Conservation (phyloP, 2,113 vertebrate species). For the Spea bombifrons region DNA sequence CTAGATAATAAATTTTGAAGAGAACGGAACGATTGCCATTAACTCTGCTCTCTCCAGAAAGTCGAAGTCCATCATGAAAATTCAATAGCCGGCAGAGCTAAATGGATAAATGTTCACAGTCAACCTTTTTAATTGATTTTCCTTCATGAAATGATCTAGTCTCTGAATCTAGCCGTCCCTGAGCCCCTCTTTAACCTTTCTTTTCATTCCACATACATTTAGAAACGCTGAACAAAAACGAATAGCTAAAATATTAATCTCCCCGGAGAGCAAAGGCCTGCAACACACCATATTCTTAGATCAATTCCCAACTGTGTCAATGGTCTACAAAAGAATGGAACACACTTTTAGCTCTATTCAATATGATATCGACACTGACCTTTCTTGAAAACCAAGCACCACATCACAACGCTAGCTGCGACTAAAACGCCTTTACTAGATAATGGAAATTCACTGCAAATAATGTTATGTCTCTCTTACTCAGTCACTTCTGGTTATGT, state of each 20-base stretch:
- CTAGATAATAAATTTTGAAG: slow-evolving; percentile 98
- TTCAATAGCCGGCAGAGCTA: slow-evolving; percentile 96
- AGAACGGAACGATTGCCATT: slow-evolving; percentile 96
- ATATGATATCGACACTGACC: slow-evolving; percentile 73
- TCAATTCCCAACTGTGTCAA: slow-evolving; percentile 79
- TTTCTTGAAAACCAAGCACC: slow-evolving; percentile 75
- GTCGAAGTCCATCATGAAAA: slow-evolving; percentile 98
- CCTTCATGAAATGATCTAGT: slow-evolving; percentile 96
- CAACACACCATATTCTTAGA: slow-evolving; percentile 76
- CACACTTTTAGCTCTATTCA: slow-evolving; percentile 73
- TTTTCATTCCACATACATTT: slow-evolving; percentile 83
- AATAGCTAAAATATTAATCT: slow-evolving; percentile 86
- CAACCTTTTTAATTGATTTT: slow-evolving; percentile 99
- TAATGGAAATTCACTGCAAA: slow-evolving; percentile 90
- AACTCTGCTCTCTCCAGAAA: slow-evolving; percentile 91
- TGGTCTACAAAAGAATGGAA: slow-evolving; percentile 75
- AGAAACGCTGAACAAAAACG: slow-evolving; percentile 75
- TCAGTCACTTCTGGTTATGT: slow-evolving; percentile 87
- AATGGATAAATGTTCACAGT: slow-evolving; percentile 98
- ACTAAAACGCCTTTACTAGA: slow-evolving; percentile 65
- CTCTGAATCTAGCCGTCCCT: slow-evolving; percentile 80
- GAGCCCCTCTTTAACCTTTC: slow-evolving; percentile 84
- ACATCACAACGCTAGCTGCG: slow-evolving; percentile 67
- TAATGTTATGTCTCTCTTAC: slow-evolving; percentile 76
- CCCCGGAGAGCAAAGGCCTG: slow-evolving; percentile 76